These are phyloP conservation scores for Phoenicopterus ruber DNA, from an alignment of 2,113 vertebrate species.

Conservation along the genomic window DNA sequence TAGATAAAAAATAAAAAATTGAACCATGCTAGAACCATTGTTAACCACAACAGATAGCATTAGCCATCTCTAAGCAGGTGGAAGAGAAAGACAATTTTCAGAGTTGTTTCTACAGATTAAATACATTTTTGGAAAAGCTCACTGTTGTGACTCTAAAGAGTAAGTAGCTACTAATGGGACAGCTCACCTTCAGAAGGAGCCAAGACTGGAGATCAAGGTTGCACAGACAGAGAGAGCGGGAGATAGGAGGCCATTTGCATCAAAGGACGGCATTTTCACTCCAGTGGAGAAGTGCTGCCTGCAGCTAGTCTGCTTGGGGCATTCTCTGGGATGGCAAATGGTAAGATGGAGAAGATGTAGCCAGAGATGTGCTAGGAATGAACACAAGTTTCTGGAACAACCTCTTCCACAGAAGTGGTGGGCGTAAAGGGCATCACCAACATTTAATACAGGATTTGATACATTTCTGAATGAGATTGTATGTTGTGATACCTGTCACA, in stretches of 20 bases:
- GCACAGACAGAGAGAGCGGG: neutral
- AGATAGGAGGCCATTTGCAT: neutral
- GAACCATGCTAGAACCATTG: neutral
- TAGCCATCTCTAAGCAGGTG: neutral
- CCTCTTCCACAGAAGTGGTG: neutral
- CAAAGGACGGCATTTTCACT: neutral
- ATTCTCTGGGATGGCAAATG: neutral
- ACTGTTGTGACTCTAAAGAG: neutral
- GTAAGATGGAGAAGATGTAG: neutral
- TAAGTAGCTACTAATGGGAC: neutral
- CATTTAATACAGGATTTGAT: neutral
- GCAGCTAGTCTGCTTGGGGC: neutral
- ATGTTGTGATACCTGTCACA: neutral
- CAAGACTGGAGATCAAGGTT: neutral
- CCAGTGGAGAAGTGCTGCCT: neutral
- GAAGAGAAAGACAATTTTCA: neutral
- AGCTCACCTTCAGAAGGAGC: neutral
- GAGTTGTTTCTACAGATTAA: neutral
- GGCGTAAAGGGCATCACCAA: neutral
- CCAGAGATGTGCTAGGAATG: neutral
- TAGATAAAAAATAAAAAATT: neutral
- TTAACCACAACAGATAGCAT: neutral
- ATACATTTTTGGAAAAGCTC: neutral
- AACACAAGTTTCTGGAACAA: neutral
- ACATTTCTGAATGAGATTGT: neutral